phyloP scores from a whole-genome alignment of 2,888 invertebrate genomes.

The Xanthorhoe designata region DNA sequence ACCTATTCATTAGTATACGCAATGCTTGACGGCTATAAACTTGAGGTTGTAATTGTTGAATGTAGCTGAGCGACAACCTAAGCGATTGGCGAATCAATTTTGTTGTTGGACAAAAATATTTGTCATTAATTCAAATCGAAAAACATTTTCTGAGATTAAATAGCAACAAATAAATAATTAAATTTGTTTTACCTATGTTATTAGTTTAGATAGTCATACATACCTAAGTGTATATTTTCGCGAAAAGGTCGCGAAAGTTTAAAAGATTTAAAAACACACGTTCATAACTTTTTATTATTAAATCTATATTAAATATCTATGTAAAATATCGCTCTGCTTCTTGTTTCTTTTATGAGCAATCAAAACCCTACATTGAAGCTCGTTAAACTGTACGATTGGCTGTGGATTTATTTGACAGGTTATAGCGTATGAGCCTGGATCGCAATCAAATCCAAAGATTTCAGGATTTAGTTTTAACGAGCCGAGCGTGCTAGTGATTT shows the following conservation, averaged over 20 bases:
- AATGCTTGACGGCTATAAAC: slow-evolving; percentile 61
- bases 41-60: slow-evolving; percentile 21
- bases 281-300: too few species aligned
- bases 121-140: too few species aligned
- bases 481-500: slow-evolving; percentile 32
- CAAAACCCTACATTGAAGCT: slow-evolving; percentile 52
- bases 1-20: slow-evolving; percentile 48
- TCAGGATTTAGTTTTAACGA: slow-evolving; percentile 50
- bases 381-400: slow-evolving; percentile 56
- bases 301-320: background rate
- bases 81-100: background rate
- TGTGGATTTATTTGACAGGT: slow-evolving; percentile 70
- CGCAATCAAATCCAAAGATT: slow-evolving; percentile 58
- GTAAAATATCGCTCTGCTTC: background rate
- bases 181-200: background rate
- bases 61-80: slow-evolving; percentile 15
- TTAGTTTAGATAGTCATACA: too few species aligned
- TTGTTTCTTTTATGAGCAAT: slow-evolving; percentile 6
- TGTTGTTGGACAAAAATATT: too few species aligned
- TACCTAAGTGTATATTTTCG: background rate
- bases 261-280: too few species aligned
- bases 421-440: slow-evolving; percentile 53
- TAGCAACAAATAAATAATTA: background rate
- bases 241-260: too few species aligned
- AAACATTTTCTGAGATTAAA: too few species aligned